These are phyloP conservation scores for Lissonota sp. DNA, from an alignment of 2,888 invertebrate species.

Conservation along the genomic window DNA sequence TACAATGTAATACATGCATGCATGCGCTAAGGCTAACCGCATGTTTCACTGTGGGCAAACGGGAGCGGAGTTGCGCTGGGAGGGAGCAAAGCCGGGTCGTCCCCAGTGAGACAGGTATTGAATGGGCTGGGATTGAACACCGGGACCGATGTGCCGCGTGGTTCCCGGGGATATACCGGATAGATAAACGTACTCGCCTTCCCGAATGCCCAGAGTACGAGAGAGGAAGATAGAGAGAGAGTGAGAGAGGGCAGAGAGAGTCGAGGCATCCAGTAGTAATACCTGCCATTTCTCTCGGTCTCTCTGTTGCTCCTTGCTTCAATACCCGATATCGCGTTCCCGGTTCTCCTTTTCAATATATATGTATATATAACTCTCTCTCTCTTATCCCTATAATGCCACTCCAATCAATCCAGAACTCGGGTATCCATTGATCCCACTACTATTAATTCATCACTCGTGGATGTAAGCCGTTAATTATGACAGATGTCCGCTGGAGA, in stretches of 20 bases:
- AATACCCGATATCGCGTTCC: slow-evolving; percentile 14
- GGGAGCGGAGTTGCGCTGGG: slow-evolving; percentile 26
- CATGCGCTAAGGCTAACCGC: not conserved
- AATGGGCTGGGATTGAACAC: slow-evolving; percentile 55
- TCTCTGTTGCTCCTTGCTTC: slow-evolving; percentile 27
- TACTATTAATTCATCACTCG: slow-evolving; percentile 61
- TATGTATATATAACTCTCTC: slow-evolving; percentile 13
- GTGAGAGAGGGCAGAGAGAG: slow-evolving; percentile 30
- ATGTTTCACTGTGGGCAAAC: slow-evolving; percentile 17
- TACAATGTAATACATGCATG: not conserved
- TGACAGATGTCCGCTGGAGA: slow-evolving; percentile 50
- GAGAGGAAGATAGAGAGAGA: slow-evolving; percentile 12
- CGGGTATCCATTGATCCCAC: slow-evolving; percentile 57
- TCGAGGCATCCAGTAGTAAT: slow-evolving; percentile 45
- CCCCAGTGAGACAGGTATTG: slow-evolving; percentile 53
- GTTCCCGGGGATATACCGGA: slow-evolving; percentile 46
- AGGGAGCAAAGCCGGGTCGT: slow-evolving; percentile 45
- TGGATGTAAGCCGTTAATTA: slow-evolving; percentile 55
- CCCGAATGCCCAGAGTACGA: slow-evolving; percentile 3
- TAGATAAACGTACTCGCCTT: slow-evolving; percentile 64
- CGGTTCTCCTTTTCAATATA: slow-evolving; percentile 2
- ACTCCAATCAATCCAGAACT: slow-evolving; percentile 62
- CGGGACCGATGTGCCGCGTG: slow-evolving; percentile 47
- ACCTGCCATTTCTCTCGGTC: slow-evolving; percentile 54
- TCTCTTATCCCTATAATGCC: slow-evolving; percentile 50